These are phyloP conservation scores for Colossoma macropomum DNA, from an alignment of 2,113 vertebrate genomes.

Conservation along the genomic window DNA sequence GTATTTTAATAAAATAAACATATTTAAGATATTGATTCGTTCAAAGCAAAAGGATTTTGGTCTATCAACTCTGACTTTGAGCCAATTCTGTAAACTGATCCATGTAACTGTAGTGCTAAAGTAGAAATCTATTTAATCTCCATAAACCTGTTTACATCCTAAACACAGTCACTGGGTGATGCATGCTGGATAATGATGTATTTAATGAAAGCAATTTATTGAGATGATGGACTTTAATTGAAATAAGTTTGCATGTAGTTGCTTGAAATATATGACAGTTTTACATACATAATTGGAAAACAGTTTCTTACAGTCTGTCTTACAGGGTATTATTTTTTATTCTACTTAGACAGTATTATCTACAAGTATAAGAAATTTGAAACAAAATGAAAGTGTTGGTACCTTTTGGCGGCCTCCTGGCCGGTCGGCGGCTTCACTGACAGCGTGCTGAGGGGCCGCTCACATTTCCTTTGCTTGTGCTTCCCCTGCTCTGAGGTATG, in stretches of 20 bases:
- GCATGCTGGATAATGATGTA: background rate
- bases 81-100: no score
- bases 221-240: no score
- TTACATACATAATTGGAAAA: background rate
- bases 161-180: background rate
- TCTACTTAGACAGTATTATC: background rate
- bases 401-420: conserved; percentile 74
- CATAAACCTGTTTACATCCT: no score
- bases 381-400: conserved; percentile 3
- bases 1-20: no score
- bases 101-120: no score
- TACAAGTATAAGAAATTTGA: background rate
- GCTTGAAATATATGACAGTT: background rate
- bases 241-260: background rate
- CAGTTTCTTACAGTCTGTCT: background rate
- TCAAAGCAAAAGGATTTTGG: no score
- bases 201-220: background rate
- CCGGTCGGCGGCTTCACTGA: conserved; percentile 69
- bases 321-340: background rate
- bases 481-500: conserved; percentile 71
- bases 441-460: conserved; percentile 66
- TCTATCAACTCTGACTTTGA: no score
- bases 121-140: no score
- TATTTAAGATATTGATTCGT: no score
- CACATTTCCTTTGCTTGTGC: conserved; percentile 80